Evolutionary conservation across 2,888 invertebrate genomes (phyloP).

Genomic region (Fabriciana adippe): DNA sequence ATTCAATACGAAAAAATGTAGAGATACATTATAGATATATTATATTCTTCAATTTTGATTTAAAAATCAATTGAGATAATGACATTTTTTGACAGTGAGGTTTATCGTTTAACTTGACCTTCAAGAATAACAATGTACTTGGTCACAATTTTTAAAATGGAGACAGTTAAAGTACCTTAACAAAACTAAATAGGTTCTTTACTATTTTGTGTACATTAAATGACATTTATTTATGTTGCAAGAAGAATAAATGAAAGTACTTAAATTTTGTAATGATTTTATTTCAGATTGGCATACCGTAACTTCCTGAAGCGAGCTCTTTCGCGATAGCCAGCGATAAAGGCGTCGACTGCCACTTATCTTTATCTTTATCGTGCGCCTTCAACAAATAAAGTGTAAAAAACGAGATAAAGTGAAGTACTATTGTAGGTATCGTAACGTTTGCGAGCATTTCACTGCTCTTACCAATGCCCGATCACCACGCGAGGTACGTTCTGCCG

Average conservation of each 20-base stretch:
- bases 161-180: no score
- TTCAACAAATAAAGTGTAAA: constrained; percentile 79
- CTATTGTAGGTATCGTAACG: constrained; percentile 60
- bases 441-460: constrained; percentile 29
- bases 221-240: no score
- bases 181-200: background rate
- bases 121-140: no score
- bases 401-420: constrained; percentile 74
- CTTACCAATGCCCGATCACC: background rate
- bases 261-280: constrained; percentile 33
- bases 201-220: background rate
- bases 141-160: no score
- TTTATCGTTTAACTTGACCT: no score
- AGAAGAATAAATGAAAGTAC: constrained; percentile 7
- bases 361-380: constrained; percentile 78
- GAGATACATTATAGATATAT: no score
- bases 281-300: constrained; percentile 44
- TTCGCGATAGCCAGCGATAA: constrained; percentile 72
- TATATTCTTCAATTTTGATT: no score
- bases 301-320: constrained; percentile 66
- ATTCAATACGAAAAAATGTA: no score
- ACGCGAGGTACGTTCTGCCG: background rate
- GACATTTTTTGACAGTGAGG: no score
- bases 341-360: constrained; percentile 72
- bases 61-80: no score